These are phyloP conservation scores for Hemicentrotus pulcherrimus DNA, from an alignment of 35 echinoderm and acorn worm species.

Conservation along the genomic window DNA sequence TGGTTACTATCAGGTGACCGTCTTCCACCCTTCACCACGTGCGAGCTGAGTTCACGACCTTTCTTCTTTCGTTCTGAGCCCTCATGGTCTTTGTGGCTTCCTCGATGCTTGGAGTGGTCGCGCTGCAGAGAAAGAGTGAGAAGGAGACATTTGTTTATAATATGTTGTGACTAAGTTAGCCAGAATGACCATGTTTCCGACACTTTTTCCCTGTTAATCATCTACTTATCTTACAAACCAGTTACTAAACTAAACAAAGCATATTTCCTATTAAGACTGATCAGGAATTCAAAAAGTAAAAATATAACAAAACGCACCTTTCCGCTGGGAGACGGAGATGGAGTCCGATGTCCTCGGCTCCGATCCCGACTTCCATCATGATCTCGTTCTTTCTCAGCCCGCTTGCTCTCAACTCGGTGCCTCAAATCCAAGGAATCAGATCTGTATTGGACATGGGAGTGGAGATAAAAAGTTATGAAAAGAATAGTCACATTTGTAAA, in stretches of 20 bases:
- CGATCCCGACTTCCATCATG: slow-evolving; percentile 34
- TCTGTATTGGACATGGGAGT: not conserved
- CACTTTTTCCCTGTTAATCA: no score
- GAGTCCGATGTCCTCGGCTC: slow-evolving; percentile 30
- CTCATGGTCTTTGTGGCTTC: slow-evolving; percentile 37
- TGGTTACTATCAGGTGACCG: slow-evolving; percentile 39
- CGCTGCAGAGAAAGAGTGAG: not conserved
- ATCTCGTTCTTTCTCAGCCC: slow-evolving; percentile 62
- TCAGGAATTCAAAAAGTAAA: no score
- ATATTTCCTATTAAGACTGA: no score
- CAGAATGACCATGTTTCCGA: no score
- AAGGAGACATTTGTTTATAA: no score
- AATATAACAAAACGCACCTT: slow-evolving; percentile 47
- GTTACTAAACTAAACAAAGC: no score
- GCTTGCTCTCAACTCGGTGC: slow-evolving; percentile 71
- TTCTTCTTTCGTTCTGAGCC: slow-evolving; percentile 54
- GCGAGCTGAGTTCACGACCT: slow-evolving; percentile 43
- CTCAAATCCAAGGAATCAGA: slow-evolving; percentile 61
- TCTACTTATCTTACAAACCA: no score
- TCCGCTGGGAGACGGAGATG: slow-evolving; percentile 45
- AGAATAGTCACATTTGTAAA: no score
- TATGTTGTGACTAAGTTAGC: no score
- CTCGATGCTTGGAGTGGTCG: slow-evolving; percentile 21
- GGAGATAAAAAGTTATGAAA: no score
- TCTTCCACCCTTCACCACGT: slow-evolving; percentile 47